Base-by-base conservation (phyloP, 2,797 vertebrate species). In the Sternotherus odoratus region DNA sequence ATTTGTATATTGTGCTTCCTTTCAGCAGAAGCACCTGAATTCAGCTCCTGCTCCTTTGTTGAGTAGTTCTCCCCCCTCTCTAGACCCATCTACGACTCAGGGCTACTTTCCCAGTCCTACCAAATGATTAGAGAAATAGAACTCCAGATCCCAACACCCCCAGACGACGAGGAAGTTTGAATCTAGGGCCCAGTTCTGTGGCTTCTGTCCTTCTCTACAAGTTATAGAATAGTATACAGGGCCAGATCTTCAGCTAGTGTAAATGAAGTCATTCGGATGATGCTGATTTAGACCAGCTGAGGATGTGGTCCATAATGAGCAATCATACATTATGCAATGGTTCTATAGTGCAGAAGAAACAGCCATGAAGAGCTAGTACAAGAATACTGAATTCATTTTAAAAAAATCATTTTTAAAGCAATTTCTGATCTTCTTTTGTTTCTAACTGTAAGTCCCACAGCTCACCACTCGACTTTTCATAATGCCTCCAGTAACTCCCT, bases 391-490 rank as follows among this genome's bases (percentile, higher is more conserved):
- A 74, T 69, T 75, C 79, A 50, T 75, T 88, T 92, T 86, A 51
- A 0, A 39, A 92, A 77, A 93, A 88, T 1, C 4, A 51, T 0
- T 72, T 86, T 94, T 79, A 77, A 91, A 80, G 36, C 33, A 86
- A 89, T 89, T 89, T 88, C 2, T 87, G 3, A 60, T 91, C 49
- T 77, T 7, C 19, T 91, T 85, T 89, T 91, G 0, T 93, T 96
- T 92, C 92, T 93, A 91, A 94, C 86, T 82, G 82, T 69, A 93
- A 82, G 8, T 87, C 48, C 0, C 30, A 78, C 57, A 13, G 2
- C 30, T 94, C 66, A 86, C 66, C 57, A 79, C 78, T 85, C 91
- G 63, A 77, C 51, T 90, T 93, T 92, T 86, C 82, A 89, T 53
- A 93, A 94, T 87, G 28, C n/a, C 82, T 80, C 49, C 69, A 54